phyloP scores from a whole-genome alignment of 2,113 vertebrate genomes.

The Callopanchax toddi region DNA sequence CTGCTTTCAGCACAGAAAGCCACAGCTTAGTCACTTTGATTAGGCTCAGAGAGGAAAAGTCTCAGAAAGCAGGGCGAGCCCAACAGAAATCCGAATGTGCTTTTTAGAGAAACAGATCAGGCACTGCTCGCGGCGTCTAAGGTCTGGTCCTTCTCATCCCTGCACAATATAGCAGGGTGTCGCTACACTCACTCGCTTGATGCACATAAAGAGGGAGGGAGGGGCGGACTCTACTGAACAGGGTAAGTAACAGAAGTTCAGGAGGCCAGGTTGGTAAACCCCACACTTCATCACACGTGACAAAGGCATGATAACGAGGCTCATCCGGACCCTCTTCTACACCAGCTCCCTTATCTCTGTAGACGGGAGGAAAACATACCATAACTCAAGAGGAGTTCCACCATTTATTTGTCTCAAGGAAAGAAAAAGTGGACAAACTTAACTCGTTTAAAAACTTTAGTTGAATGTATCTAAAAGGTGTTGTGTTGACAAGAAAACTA shows the following conservation, averaged over 20 bases:
- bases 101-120: conserved; percentile 58
- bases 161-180: conserved; percentile 63
- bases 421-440: not conserved
- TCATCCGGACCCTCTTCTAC: conserved; percentile 37
- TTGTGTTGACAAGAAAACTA: not conserved
- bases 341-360: conserved; percentile 46
- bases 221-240: conserved; percentile 40
- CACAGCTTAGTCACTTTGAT: conserved; percentile 58
- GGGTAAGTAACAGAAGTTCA: conserved; percentile 64
- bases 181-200: conserved; percentile 23
- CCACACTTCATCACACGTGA: conserved; percentile 68
- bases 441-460: too few species aligned
- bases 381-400: conserved; percentile 34
- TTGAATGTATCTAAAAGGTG: not conserved
- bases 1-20: conserved; percentile 43
- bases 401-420: conserved; percentile 33
- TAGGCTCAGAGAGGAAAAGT: conserved; percentile 52
- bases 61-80: conserved; percentile 33
- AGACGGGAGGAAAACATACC: conserved; percentile 45
- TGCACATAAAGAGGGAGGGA: conserved; percentile 18
- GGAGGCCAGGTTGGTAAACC: conserved; percentile 65
- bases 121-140: conserved; percentile 50
- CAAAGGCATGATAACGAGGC: conserved; percentile 68
- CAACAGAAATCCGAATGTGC: conserved; percentile 40
- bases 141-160: conserved; percentile 67